Evolutionary conservation across 2,797 vertebrate genomes (phyloP).

Genomic region (Gadopsis bispinosus): DNA sequence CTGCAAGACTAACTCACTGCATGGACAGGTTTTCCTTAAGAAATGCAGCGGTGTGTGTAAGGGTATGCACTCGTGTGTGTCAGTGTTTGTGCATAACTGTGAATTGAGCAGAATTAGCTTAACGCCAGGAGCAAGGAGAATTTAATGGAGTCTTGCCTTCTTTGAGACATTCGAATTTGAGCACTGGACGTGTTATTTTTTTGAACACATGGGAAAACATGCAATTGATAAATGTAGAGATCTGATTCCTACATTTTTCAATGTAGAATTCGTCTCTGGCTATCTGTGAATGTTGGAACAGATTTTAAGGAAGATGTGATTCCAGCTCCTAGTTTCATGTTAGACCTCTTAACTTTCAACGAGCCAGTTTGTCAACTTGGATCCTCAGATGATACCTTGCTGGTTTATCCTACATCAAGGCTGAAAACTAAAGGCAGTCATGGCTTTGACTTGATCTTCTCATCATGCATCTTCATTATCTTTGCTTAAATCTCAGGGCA

Average conservation of each 20-base stretch:
- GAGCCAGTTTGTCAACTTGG: background rate
- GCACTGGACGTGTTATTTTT: slow-evolving; percentile 6
- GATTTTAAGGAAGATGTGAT: background rate
- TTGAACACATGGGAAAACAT: background rate
- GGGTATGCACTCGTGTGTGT: background rate
- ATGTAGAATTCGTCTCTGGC: background rate
- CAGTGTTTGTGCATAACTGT: slow-evolving; percentile 10
- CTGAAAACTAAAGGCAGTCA: slow-evolving; percentile 14
- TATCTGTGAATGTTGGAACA: background rate
- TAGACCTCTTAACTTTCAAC: background rate
- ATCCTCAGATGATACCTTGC: background rate
- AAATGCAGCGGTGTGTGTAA: background rate
- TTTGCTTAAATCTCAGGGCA: slow-evolving; percentile 52
- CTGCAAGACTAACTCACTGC: slow-evolving; percentile 11
- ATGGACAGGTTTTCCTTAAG: slow-evolving; percentile 2
- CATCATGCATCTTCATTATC: slow-evolving; percentile 49
- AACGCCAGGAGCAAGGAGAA: slow-evolving; percentile 15
- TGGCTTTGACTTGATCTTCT: slow-evolving; percentile 20
- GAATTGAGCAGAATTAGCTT: slow-evolving; percentile 35
- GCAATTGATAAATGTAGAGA: background rate
- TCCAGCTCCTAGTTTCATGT: background rate
- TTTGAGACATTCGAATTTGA: background rate
- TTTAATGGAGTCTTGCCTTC: slow-evolving; percentile 38
- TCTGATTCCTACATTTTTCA: background rate
- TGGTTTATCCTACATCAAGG: background rate